Evolutionary conservation across 2,113 vertebrate species (phyloP), one percentile per base, ranked within the genome.

Genomic region (Pycnonotus jocosus): DNA sequence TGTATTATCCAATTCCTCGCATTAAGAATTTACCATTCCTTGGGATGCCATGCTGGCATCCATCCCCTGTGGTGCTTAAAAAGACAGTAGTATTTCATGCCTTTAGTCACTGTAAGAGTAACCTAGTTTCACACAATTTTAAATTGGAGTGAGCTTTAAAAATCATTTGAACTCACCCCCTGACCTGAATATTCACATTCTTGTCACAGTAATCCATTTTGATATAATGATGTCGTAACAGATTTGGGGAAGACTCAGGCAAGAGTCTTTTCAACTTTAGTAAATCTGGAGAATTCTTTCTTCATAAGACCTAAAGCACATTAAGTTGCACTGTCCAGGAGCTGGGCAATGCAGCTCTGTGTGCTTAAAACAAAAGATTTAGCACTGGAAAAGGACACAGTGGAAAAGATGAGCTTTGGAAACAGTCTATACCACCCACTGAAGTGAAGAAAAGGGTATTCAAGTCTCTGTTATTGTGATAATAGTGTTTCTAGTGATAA

Each of bases 1-100:
- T 61, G 57, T 37, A 70, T 88, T 84, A 93, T 51, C 87, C 91
- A 83, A 11, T 90, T 81, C 83, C 79, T 77, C 7, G 15, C 57
- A 68, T 92, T 83, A 92, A 92, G 79, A 84, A 84, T 93, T 81
- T 96, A 60, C 81, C 73, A 53, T 83, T 95, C 79, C 82, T 90
- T 66, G 64, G 69, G 85, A 88, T 77, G 68, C 61, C 90, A 50
- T 30, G 80, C 79, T 81, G 61, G 57, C 73, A 57, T 57, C 44
- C 38, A 35, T 73, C 69, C 62, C 78, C 76, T 42, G 31, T 73
- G 65, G 54, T 45, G 48, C 44, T 66, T 64, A 80, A 88, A 89
- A 92, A 70, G 73, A 28, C 11, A 77, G 73, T 15, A n/a, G 62
- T 58, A 44, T 95, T 91, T 88, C 73, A 81, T 10, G 48, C 38